Percentiles rank a stretch among this genome's conserved stretches.
Conservation (phyloP, 2,113 vertebrate species). For the Dicerorhinus sumatrensis region DNA sequence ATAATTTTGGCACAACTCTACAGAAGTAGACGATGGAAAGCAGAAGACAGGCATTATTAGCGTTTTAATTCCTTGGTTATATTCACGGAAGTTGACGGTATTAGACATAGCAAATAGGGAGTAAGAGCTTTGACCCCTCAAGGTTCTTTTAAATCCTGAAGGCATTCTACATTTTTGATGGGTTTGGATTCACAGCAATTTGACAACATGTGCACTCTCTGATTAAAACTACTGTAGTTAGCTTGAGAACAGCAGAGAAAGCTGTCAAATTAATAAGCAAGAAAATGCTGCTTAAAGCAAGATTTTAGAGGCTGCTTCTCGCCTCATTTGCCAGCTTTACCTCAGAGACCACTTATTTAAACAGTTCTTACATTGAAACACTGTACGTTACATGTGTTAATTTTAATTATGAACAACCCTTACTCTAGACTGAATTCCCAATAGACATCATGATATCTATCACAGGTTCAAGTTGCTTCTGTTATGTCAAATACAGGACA, state of each 20-base stretch:
- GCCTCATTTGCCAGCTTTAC: constrained; percentile 51
- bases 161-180: constrained; percentile 49
- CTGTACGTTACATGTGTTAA: not conserved
- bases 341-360: constrained; percentile 69
- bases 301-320: constrained; percentile 58
- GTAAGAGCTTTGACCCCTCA: constrained; percentile 55
- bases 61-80: constrained; percentile 32
- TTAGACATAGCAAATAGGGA: constrained; percentile 45
- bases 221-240: constrained; percentile 67
- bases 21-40: not conserved
- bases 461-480: not conserved
- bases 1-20: not conserved
- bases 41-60: not conserved
- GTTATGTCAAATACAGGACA: not conserved
- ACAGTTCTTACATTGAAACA: not conserved
- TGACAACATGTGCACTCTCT: constrained; percentile 55
- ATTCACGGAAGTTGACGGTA: not conserved
- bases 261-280: constrained; percentile 75
- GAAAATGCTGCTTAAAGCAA: constrained; percentile 71
- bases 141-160: constrained; percentile 61
- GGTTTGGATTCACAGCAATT: constrained; percentile 34
- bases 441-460: not conserved
- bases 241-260: constrained; percentile 41
- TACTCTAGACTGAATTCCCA: not conserved
- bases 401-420: constrained; percentile 47